Base-by-base conservation (phyloP, 1,140 invertebrate species). In the Lordiphosa clarofinis region DNA sequence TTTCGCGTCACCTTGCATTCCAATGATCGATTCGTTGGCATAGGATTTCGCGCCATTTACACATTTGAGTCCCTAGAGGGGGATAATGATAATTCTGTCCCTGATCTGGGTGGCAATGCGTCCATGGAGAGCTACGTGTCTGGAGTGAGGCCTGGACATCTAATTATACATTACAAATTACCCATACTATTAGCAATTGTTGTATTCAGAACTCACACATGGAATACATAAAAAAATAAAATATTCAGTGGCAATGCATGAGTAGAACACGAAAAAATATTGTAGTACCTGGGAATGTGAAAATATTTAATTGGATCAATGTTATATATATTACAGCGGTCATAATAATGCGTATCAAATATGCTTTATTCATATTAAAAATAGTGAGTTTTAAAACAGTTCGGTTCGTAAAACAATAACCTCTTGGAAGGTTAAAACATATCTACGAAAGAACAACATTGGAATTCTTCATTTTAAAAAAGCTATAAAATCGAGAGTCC, bases 1-100 rank as follows among this genome's bases (percentile, higher is more conserved):
- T 99, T 98, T 90, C 92, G 97, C 68, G 95, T 99, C 9, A 96
- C 96, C 4, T 98, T 99, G 90, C 92, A 94, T 73, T 97, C 97
- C 4, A 99, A 99, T 89, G 95, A 97, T 86, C 92, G 96, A 44
- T 94, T 97, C 56, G 97, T 99, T 87, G 96, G 93, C 4, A 96
- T 95, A 33, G 97, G 97, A 42, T 99, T 99, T 89, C 94, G 96
- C 82, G 97, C 96, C 0, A 94, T 93, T 57, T 99, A 97, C 90
- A 93, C 94, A 67, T 98, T 98, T 87, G 89, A 89, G 21, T 21
- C 66, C 0, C 56, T 60, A 4, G 15, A 40, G 4, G 21, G 10
- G 0, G 53, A 79, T 56, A 73, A 40, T 13, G 52, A 78, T 62
- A 73, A 43, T 36, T 36, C 59, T 0, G 12, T 33, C 4, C 2